These are phyloP conservation scores for Nomada ruficornis DNA, from an alignment of 2,888 invertebrate species.

Conservation along the genomic window DNA sequence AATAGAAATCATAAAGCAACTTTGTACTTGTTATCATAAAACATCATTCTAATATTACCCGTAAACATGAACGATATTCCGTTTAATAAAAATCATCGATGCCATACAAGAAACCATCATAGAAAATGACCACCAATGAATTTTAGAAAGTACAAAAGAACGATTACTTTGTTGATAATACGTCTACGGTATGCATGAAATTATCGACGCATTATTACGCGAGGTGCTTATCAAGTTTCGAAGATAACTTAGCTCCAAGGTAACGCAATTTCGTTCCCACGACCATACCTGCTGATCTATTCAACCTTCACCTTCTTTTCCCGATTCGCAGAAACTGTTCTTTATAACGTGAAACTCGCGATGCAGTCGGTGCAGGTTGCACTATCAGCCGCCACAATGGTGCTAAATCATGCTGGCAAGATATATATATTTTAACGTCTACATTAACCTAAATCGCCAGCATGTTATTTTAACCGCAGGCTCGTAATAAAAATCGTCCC, in stretches of 20 bases:
- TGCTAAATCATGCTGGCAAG: slow-evolving; percentile 14
- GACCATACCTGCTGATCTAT: slow-evolving; percentile 46
- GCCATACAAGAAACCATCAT: neutral
- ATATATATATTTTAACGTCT: slow-evolving; percentile 11
- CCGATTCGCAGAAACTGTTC: slow-evolving; percentile 49
- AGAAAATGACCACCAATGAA: neutral
- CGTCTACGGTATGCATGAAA: neutral
- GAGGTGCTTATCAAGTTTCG: slow-evolving; percentile 5
- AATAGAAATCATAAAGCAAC: too few species aligned
- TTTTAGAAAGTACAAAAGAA: neutral
- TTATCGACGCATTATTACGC: neutral
- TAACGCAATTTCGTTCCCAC: slow-evolving; percentile 45
- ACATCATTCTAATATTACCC: too few species aligned
- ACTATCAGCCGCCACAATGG: neutral
- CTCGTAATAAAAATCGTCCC: neutral
- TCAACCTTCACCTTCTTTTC: slow-evolving; percentile 70
- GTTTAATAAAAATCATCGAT: too few species aligned
- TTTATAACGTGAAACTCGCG: slow-evolving; percentile 28
- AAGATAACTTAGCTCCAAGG: slow-evolving; percentile 36
- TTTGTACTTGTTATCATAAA: too few species aligned
- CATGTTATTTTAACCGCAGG: neutral
- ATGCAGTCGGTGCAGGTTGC: slow-evolving; percentile 30
- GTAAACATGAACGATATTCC: too few species aligned
- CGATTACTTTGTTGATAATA: neutral
- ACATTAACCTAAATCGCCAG: slow-evolving; percentile 39